Evolutionary conservation across 2,888 invertebrate species (phyloP), one percentile per base, ranked within the genome.

Genomic region (Drosophila hamatofila): DNA sequence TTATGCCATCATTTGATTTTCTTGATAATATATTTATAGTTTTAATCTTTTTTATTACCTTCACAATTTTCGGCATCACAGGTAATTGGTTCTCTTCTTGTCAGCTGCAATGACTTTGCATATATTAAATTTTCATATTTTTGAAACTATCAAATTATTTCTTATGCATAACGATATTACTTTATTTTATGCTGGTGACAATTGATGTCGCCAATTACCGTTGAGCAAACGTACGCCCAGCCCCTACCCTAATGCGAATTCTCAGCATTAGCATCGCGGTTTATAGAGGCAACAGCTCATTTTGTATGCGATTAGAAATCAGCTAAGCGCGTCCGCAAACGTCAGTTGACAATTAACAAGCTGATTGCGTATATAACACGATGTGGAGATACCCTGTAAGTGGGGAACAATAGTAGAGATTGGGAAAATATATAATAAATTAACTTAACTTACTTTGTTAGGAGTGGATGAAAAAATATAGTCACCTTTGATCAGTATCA

Each of bases 261-360:
- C 64, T 39, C 18, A n/a, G 52, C 52, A 11, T 9, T 33, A 63
- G 35, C 61, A 61, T 49, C 57, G 35, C 41, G 48, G 18, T 12
- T 12, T 39, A 27, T 27, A 25, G 46, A 56, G 63, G 37, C 46
- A 65, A 65, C 27, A 66, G 55, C 81, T 74, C 71, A 58, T 61
- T 72, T 57, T 52, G 64, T 75, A 42, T 73, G 72, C 75, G 48
- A 72, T 77, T 79, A 78, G 75, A 83, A 81, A 78, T 61, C 78
- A 84, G 58, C 79, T 77, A 85, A 84, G 81, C 87, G 86, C 83
- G 78, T 86, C 87, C 78, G 88, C 44, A 70, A 76, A 76, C 75
- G 81, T 84, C 79, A 81, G 72, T 74, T 74, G 72, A 75, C 67
- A 80, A 77, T 84, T 78, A 59, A 62, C 42, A 48, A 54, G 30